Conservation (phyloP, 2,113 vertebrate species). For the Nettapus auritus region DNA sequence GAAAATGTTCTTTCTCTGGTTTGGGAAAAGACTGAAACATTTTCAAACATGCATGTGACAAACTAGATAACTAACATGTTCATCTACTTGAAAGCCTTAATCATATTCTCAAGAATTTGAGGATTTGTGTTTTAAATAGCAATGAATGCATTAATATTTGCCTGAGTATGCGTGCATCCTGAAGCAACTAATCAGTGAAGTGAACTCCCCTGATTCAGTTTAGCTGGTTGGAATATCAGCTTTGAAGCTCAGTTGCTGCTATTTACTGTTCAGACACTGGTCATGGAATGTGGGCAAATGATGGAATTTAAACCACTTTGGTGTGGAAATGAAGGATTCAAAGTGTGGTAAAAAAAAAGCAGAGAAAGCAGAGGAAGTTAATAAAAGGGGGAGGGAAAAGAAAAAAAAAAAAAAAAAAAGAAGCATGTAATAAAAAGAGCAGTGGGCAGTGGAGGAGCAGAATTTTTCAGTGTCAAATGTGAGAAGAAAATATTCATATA, state of each 20-base stretch:
- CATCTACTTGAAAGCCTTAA: accelerated
- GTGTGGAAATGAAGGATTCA: background rate
- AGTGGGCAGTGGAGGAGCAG: background rate
- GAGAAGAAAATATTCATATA: background rate
- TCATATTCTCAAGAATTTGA: background rate
- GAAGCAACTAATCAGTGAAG: background rate
- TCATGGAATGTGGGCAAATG: background rate
- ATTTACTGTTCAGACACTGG: background rate
- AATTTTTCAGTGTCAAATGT: background rate
- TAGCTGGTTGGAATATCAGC: background rate
- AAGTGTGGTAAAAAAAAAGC: background rate
- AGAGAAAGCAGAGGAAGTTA: background rate
- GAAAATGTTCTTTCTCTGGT: background rate
- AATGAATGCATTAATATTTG: background rate
- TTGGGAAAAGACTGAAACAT: background rate
- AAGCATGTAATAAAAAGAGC: background rate
- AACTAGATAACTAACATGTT: background rate
- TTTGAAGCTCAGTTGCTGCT: background rate
- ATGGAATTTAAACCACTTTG: background rate
- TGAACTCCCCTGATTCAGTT: background rate
- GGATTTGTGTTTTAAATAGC: background rate
- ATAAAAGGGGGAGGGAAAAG: background rate
- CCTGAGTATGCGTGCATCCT: background rate
- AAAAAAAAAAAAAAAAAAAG: background rate
- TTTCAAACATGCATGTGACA: background rate